Evolutionary conservation across 1,140 invertebrate genomes (phyloP), one percentile per base, ranked within the genome.

Genomic region (Drosophila mayri): DNA sequence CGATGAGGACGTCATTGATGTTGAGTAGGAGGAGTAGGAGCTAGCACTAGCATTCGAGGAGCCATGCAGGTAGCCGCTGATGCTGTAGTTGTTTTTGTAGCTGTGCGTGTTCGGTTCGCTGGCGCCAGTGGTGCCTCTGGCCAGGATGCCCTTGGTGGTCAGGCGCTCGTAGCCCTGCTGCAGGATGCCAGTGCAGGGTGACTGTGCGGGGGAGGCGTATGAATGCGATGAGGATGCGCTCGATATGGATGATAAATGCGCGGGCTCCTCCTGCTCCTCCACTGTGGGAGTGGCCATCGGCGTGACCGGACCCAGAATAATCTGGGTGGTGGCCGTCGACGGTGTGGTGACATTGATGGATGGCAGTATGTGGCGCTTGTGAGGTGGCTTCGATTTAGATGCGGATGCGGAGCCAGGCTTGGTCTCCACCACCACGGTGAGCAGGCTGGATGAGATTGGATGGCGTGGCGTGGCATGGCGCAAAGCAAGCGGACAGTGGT

Each of bases 341-440:
- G 90, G 90, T 46, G 90, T 91, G 79, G 80, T 91, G 72, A 91
- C 76, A 71, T 91, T 91, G 70, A 91, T 91, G 74, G 79, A 86
- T 77, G 90, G 90, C 64, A 91, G 47, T 32, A 67, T 74, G 68
- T 79, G 90, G 28, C 77, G 72, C 83, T 87, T 87, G 41, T 87
- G 76, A 50, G 73, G 79, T 54, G 76, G 75, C 68, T 79, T 90
- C 76, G 70, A 55, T 72, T 75, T 62, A 43, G 40, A 54, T 71
- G 59, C 50, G 40, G 44, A 58, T 76, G 37, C 41, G 41, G 63
- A 55, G 61, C 32, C 30, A 32, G 66, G 54, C 68, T 71, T 46
- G 41, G 14, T 11, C 22, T 62, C 43, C 58, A 43, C 55, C 32
- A 79, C 71, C 76, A 68, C 76, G 16, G 68, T 77, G 44, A 78